Evolutionary conservation across 2,888 invertebrate species (phyloP).

Genomic region (Lasioglossum figueresi): DNA sequence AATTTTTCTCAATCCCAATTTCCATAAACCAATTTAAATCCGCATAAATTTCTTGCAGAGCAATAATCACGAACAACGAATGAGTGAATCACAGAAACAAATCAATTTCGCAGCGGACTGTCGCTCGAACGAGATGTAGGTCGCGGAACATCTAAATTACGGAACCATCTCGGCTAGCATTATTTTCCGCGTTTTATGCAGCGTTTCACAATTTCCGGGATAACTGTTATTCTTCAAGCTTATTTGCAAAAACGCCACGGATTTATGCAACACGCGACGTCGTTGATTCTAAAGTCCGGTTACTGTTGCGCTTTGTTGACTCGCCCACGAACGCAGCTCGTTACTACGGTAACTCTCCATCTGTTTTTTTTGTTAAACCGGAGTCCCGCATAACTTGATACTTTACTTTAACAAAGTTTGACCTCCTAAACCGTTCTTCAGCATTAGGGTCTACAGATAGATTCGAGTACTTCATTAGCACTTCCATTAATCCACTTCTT

Average conservation of each 20-base stretch:
- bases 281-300: not conserved
- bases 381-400: not conserved
- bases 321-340: not conserved
- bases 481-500: too few species aligned
- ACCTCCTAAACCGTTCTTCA: not conserved
- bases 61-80: not conserved
- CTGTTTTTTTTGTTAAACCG: not conserved
- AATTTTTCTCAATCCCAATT: not conserved
- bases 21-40: not conserved
- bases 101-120: not conserved
- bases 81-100: not conserved
- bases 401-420: not conserved
- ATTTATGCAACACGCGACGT: not conserved
- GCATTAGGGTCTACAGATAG: too few species aligned
- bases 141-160: not conserved
- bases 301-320: not conserved
- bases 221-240: conserved; percentile 10
- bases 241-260: not conserved
- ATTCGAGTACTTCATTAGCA: too few species aligned
- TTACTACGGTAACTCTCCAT: not conserved
- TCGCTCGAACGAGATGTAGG: not conserved
- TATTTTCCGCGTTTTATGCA: conserved; percentile 1
- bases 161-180: not conserved
- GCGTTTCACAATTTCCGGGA: conserved; percentile 7
- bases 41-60: not conserved